Conservation (phyloP, 2,113 vertebrate species). For the Puntigrus tetrazona region DNA sequence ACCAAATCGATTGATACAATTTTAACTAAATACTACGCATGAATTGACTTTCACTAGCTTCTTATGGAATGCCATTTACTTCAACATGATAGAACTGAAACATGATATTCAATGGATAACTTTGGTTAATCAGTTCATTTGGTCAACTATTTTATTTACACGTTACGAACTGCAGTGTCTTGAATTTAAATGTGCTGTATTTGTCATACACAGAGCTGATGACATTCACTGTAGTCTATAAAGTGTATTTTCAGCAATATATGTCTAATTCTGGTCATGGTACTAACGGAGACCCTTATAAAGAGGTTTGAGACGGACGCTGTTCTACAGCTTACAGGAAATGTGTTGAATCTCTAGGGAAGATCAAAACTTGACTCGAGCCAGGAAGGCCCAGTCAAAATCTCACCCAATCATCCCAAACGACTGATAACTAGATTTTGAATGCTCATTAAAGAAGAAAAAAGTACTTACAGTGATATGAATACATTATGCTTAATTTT, state of each 20-base stretch:
- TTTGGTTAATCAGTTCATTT: neutral
- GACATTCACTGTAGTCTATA: neutral
- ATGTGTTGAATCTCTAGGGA: neutral
- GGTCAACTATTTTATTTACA: neutral
- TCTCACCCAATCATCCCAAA: neutral
- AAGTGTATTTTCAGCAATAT: neutral
- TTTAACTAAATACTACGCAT: neutral
- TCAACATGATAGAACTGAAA: neutral
- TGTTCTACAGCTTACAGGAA: neutral
- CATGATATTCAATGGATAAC: neutral
- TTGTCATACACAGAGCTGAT: neutral
- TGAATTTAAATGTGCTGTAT: neutral
- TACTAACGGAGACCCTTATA: neutral
- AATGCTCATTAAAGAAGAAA: neutral
- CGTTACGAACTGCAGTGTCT: neutral
- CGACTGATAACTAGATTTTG: neutral
- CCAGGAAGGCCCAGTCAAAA: neutral
- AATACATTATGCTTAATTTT: too few species aligned
- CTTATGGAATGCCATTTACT: neutral
- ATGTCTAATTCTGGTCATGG: neutral
- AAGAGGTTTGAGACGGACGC: neutral
- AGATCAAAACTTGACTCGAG: neutral
- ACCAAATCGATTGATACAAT: neutral
- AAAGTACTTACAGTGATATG: too few species aligned
- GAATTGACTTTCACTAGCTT: neutral